Base-by-base conservation (phyloP, 2,797 vertebrate species). In the Ceryle rudis region DNA sequence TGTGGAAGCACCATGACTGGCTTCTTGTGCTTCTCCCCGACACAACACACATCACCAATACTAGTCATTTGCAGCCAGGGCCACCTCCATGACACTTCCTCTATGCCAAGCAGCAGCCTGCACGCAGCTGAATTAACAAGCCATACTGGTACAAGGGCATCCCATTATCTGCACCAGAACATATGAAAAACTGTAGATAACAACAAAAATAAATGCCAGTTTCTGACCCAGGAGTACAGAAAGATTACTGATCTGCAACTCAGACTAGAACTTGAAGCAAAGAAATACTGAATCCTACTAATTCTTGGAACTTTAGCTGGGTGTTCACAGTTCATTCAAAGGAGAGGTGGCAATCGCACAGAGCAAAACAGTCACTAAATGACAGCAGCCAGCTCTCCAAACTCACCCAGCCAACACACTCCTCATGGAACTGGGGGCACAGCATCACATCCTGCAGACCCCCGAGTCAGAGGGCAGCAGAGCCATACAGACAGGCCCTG, bases 211-310 rank as follows among this genome's bases (percentile, higher is more conserved):
- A 58, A 64, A 44, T 37, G 35, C 28, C 61, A 65, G 19, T 42
- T 61, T 86, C 35, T 26, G 65, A 69, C 17, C n/a, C 35, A 54
- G 47, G 23, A 69, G 19, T 2, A 13, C 42, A n/a, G 62, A 61
- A 91, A 69, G 20, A 79, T 35, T 52, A 57, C 14, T 69, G 46
- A 86, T 81, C 91, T 81, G 51, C 33, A 64, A 33, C 15, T 61
- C 69, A 69, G 79, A 79, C 62, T 35, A 93, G 66, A 74, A 81
- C 20, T 17, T 25, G 31, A 81, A 82, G 69, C 37, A 81, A 71
- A 85, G 29, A 39, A 47, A 79, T 46, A 61, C 4, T 0, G 0
- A 52, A 62, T 81, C 74, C 26, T 79, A 33, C 12, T 33, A 9
- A 23, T 69, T 52, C 49, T 42, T 52, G 33, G 39, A 89, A 60